Evolutionary conservation across 2,113 vertebrate genomes (phyloP), one percentile per base, ranked within the genome.

Genomic region (Ascaphus truei): DNA sequence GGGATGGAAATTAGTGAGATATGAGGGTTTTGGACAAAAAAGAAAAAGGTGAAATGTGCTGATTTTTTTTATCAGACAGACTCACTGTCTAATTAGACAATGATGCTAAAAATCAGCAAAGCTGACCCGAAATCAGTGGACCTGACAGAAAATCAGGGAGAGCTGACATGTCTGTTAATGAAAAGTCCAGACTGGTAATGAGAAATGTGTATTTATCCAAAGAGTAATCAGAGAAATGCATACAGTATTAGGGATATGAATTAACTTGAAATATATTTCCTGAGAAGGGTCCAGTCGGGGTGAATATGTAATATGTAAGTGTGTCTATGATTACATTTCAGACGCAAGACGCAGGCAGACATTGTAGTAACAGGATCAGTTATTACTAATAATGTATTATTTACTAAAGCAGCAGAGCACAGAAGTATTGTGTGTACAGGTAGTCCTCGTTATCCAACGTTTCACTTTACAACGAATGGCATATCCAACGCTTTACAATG

Each of bases 151-250:
- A 69, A 52, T 68, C 66, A 8, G 56, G 51, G 18, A 69, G 39
- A 69, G 51, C 30, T 60, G 56, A 58, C 56, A 51, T 22, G 66
- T 69, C 52, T 69, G 56, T 69, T 69, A 69, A 69, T 69, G 66
- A 69, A 69, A 69, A 69, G 50, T 60, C 30, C 12, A 60, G 33
- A 52, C 16, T n/a, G 30, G 30, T 59, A 60, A 69, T 69, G 56
- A 68, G 55, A 69, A 69, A 69, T 56, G 29, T 57, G 53, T 68
- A 55, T 68, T 68, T 68, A 68, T 68, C 53, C 65, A 18, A 8
- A 59, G 3, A 22, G 41, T 68, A 68, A 68, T 68, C 65, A 68
- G 11, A 68, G 30, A 59, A 58, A 68, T 58, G 30, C 41, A 68
- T 48, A 41, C 65, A 48, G 53, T 31, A 58, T 68, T 59, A 68